Evolutionary conservation across 2,888 invertebrate species (phyloP), one percentile per base, ranked within the genome.

Genomic region (Platypus cylindrus): DNA sequence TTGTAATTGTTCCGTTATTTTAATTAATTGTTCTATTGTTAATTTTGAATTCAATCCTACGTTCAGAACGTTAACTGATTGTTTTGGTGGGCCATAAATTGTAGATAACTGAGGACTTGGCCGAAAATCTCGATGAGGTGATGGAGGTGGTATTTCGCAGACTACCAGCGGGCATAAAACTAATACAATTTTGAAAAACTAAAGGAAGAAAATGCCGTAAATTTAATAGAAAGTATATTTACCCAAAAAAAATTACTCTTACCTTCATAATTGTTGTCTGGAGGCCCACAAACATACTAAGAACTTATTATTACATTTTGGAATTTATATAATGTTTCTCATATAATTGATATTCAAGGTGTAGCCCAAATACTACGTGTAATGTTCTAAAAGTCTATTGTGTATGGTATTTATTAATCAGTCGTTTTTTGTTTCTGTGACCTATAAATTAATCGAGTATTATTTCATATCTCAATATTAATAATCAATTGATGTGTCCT

Each of bases 181-280:
- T 14, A 27, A 14, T 27, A 13, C 4, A 27, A 14, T 14, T 3
- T 15, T 13, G 13, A 14, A 3, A 14, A 12, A 7, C 27, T 29
- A n/a, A n/a, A n/a, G n/a, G n/a, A 28, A 17, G 15, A 20, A 22
- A 27, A 26, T 23, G 9, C 3, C 11, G 2, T 24, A 11, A 14
- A 22, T 17, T 28, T 25, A 22, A 34, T 22, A 23, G n/a, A n/a
- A 11, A 2, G 17, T 8, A 32, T 13, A 20, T 20, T 20, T 36
- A 31, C 22, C n/a, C 11, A 46, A 45, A 37, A 32, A 47, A 46
- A 48, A 41, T 35, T 34, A 45, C 46, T 48, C 48, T 49, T 45
- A 49, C 49, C 49, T 48, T 49, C 49, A 49, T 49, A 32, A n/a
- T n/a, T n/a, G n/a, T 33, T 36, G 41, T 37, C 38, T 40, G 36